Percentiles rank a stretch among this genome's conserved stretches.
Conservation (phyloP, 2,888 invertebrate species). For the Tenthredo scrophulariae region DNA sequence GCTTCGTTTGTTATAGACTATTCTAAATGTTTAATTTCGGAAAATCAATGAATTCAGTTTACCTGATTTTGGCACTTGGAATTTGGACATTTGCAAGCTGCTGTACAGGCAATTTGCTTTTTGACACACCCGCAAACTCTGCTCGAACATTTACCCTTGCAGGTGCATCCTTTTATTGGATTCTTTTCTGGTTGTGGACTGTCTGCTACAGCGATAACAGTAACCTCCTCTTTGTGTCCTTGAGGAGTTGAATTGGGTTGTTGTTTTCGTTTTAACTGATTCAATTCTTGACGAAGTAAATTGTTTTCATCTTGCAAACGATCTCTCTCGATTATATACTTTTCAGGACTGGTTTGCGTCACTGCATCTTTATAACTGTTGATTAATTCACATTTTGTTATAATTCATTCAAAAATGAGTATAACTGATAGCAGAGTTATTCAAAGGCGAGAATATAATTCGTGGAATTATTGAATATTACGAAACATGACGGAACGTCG, state of each 20-base stretch:
- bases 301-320: background rate
- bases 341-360: constrained; percentile 25
- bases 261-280: background rate
- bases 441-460: background rate
- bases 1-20: constrained; percentile 39
- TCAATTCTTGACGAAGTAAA: background rate
- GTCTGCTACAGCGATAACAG: background rate
- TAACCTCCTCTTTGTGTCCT: background rate
- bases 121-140: constrained; percentile 67
- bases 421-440: background rate
- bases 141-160: constrained; percentile 63
- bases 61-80: constrained; percentile 66
- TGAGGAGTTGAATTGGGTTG: background rate
- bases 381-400: background rate
- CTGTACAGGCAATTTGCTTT: constrained; percentile 58
- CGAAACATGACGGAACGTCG: background rate
- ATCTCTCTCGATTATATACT: background rate
- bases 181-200: background rate
- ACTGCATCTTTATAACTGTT: background rate
- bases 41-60: constrained; percentile 16
- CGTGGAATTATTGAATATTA: background rate
- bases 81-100: constrained; percentile 63
- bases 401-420: background rate
- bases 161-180: constrained; percentile 61
- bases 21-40: background rate